phyloP scores from a whole-genome alignment of 1,140 invertebrate genomes.

The Nebria ingens region DNA sequence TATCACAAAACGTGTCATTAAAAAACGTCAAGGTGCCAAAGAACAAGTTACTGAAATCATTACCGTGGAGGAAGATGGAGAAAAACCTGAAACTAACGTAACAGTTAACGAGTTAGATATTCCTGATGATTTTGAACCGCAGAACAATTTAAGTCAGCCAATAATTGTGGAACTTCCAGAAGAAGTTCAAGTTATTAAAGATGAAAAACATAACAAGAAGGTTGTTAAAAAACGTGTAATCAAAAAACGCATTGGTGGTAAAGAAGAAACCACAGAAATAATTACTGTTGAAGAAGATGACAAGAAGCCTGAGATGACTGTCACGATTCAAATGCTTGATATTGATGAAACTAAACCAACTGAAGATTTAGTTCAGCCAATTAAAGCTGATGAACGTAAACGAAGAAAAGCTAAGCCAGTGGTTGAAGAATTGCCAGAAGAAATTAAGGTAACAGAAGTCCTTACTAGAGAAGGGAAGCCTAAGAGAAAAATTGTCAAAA shows the following conservation, averaged over 20 bases:
- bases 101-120: slow-evolving; percentile 20
- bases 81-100: slow-evolving; percentile 32
- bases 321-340: slow-evolving; percentile 18
- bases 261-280: slow-evolving; percentile 22
- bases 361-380: slow-evolving; percentile 15
- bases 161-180: slow-evolving; percentile 27
- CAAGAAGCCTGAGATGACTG: slow-evolving; percentile 22
- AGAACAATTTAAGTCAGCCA: slow-evolving; percentile 16
- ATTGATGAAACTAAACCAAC: slow-evolving; percentile 20
- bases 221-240: slow-evolving; percentile 15
- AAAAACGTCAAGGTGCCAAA: slow-evolving; percentile 29
- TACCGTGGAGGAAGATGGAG: slow-evolving; percentile 34
- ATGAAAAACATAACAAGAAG: slow-evolving; percentile 22
- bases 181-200: slow-evolving; percentile 19
- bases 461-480: slow-evolving; percentile 21
- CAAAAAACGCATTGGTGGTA: slow-evolving; percentile 22
- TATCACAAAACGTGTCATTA: slow-evolving; percentile 32
- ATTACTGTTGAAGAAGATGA: slow-evolving; percentile 23
- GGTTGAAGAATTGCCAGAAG: slow-evolving; percentile 23
- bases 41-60: slow-evolving; percentile 33
- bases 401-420: slow-evolving; percentile 10
- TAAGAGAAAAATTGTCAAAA: slow-evolving; percentile 29
- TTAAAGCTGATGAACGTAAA: slow-evolving; percentile 11
- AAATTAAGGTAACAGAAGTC: slow-evolving; percentile 21
- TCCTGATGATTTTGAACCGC: slow-evolving; percentile 14